Evolutionary conservation across 2,888 invertebrate species (phyloP).

Genomic region (Schizaphis graminum): DNA sequence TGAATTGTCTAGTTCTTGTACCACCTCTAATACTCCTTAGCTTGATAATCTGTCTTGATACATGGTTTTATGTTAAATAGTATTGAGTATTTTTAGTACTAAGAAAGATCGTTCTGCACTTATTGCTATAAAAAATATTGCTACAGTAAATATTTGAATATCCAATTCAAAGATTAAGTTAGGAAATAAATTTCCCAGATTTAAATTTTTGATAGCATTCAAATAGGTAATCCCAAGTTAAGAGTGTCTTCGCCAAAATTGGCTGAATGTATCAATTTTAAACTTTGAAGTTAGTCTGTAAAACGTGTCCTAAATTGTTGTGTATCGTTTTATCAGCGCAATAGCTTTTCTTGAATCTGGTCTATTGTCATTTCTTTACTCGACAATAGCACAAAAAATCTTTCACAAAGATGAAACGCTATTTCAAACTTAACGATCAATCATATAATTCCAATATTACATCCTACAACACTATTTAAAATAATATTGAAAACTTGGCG

Average conservation of each 20-base stretch:
- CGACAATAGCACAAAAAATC: too few relatives aligned
- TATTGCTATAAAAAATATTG: background rate
- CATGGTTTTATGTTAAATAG: background rate
- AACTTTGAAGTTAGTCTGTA: slow-evolving; percentile 7
- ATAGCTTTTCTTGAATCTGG: background rate
- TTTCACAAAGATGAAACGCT: too few relatives aligned
- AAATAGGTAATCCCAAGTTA: background rate
- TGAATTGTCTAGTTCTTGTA: background rate
- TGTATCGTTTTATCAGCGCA: background rate
- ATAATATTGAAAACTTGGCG: too few relatives aligned
- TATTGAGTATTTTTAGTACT: background rate
- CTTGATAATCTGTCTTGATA: slow-evolving; percentile 14
- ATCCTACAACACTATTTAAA: too few relatives aligned
- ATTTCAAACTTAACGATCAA: too few relatives aligned
- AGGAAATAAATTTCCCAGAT: slow-evolving; percentile 21
- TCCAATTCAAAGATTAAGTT: background rate
- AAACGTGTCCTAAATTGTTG: background rate
- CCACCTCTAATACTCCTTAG: background rate
- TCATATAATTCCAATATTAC: too few relatives aligned
- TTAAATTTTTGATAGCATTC: background rate
- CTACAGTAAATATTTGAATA: background rate
- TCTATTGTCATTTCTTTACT: background rate
- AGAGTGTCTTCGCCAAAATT: background rate
- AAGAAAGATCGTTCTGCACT: slow-evolving; percentile 23
- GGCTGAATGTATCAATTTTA: background rate